These are phyloP conservation scores for Drosophila paramelanica DNA, from an alignment of 2,888 invertebrate genomes.

Conservation along the genomic window DNA sequence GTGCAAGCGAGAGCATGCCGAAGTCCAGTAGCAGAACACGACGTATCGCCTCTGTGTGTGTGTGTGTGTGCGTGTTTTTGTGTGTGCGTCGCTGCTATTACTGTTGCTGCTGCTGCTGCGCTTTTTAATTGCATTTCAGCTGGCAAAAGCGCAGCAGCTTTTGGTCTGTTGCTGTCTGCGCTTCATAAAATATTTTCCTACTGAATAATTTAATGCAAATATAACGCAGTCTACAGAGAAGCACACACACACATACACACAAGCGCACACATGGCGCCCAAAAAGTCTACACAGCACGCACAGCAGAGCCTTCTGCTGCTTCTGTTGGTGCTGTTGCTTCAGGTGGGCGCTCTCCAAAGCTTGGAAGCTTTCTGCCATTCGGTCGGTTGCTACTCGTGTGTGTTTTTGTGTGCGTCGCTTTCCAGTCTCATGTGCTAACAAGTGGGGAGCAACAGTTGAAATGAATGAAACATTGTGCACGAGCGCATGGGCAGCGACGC, in stretches of 20 bases:
- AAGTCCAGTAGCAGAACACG: constrained; percentile 4
- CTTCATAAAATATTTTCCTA: constrained; percentile 65
- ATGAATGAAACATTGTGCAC: constrained; percentile 67
- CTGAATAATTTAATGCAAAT: constrained; percentile 75
- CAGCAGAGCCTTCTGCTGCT: constrained; percentile 1
- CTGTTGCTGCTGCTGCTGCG: constrained; percentile 41
- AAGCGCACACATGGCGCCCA: constrained; percentile 32
- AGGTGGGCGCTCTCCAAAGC: constrained; percentile 36
- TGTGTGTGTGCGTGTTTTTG: neutral
- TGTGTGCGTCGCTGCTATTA: constrained; percentile 2
- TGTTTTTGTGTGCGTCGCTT: constrained; percentile 7
- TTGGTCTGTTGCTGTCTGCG: constrained; percentile 30
- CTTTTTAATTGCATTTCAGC: constrained; percentile 74
- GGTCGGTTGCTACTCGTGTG: neutral
- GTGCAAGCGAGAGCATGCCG: constrained; percentile 13
- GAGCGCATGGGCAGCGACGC: constrained; percentile 24
- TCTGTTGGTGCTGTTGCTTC: neutral
- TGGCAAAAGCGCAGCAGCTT: constrained; percentile 71
- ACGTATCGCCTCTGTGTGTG: neutral
- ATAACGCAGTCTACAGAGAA: constrained; percentile 74
- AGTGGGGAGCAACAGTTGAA: constrained; percentile 83
- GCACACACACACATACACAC: constrained; percentile 8
- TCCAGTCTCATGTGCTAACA: constrained; percentile 76
- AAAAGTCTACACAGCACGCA: constrained; percentile 43
- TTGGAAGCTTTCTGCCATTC: constrained; percentile 30